Evolutionary conservation across 2,797 vertebrate genomes (phyloP).

Genomic region (Holocentrus rufus): DNA sequence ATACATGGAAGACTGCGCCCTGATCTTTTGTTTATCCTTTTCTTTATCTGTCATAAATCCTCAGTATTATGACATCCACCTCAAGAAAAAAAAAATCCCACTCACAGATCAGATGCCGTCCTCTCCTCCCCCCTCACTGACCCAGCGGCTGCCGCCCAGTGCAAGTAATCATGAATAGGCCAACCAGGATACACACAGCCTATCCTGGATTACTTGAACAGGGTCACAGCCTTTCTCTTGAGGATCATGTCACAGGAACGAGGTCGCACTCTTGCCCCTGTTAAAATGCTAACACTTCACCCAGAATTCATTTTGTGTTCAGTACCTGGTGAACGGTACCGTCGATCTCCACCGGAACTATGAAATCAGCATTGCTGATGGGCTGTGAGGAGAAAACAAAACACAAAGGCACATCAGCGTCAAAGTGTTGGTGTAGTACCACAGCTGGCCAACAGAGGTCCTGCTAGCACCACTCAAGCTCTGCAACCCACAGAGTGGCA

Average conservation of each 20-base stretch:
- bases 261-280: background rate
- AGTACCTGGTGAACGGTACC: constrained; percentile 97
- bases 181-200: constrained; percentile 92
- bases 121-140: constrained; percentile 21
- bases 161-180: constrained; percentile 99
- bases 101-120: constrained; percentile 7
- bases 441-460: constrained; percentile 63
- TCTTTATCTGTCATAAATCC: background rate
- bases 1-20: no score
- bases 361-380: constrained; percentile 98
- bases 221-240: constrained; percentile 81
- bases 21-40: background rate
- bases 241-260: constrained; percentile 26
- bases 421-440: constrained; percentile 36
- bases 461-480: constrained; percentile 25
- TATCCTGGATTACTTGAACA: constrained; percentile 99
- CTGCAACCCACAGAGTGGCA: background rate
- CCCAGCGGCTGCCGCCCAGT: constrained; percentile 83
- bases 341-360: constrained; percentile 98
- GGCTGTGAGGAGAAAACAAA: constrained; percentile 82
- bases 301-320: background rate
- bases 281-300: background rate
- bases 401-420: background rate
- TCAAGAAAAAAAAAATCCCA: background rate
- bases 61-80: background rate